These are phyloP conservation scores for Bombus picipes DNA, from an alignment of 1,140 invertebrate species.

Conservation along the genomic window DNA sequence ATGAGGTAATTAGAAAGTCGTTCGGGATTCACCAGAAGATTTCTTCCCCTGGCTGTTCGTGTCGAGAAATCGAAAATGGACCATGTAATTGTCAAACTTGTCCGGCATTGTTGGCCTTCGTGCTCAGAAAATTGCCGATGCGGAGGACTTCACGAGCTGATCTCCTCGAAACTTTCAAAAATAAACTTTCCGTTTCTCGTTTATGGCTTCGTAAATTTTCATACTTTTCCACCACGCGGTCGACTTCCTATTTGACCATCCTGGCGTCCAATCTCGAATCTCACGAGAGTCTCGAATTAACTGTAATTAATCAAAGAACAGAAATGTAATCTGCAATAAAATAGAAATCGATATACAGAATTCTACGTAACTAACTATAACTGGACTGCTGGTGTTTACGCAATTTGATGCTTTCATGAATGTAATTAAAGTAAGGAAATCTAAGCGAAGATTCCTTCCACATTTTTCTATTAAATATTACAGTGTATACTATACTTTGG, in stretches of 20 bases:
- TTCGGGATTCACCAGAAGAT: neutral
- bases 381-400: no score
- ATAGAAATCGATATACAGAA: no score
- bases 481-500: no score
- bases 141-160: neutral
- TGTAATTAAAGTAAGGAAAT: no score
- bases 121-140: slow-evolving; percentile 28
- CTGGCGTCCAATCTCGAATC: neutral
- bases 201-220: slow-evolving; percentile 26
- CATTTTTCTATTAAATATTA: no score
- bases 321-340: no score
- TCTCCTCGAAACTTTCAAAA: neutral
- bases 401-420: no score
- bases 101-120: slow-evolving; percentile 40
- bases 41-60: accelerated
- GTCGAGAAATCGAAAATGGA: slow-evolving; percentile 30
- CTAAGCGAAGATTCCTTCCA: no score
- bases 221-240: neutral
- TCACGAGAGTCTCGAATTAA: neutral
- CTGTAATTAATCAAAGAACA: neutral
- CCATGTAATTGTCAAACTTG: slow-evolving; percentile 50
- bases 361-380: no score
- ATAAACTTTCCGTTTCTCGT: neutral
- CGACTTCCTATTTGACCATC: neutral
- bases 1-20: neutral